phyloP scores from a whole-genome alignment of 1,140 invertebrate genomes.

The Pseudoatta argentina region DNA sequence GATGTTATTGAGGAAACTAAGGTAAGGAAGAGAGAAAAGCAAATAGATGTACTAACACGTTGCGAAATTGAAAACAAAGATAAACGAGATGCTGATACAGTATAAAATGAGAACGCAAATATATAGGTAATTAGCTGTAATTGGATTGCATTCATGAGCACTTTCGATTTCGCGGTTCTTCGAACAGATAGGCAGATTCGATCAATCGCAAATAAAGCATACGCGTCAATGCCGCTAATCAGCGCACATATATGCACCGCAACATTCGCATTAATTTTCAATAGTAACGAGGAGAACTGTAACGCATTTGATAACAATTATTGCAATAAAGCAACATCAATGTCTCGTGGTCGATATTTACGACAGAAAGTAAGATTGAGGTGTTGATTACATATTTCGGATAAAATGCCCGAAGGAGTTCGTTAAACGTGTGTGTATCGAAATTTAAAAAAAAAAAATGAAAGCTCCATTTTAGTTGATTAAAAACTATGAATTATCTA shows the following conservation, averaged over 20 bases:
- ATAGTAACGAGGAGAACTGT: neutral
- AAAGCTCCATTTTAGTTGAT: neutral
- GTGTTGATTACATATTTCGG: neutral
- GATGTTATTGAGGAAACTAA: neutral
- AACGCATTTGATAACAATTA: constrained; percentile 17
- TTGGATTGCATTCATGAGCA: neutral
- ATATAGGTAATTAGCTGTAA: constrained; percentile 14
- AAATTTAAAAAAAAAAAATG: neutral
- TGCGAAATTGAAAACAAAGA: neutral
- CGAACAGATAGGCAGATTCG: neutral
- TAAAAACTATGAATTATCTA: neutral
- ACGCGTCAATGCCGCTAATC: constrained; percentile 48
- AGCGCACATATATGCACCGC: neutral
- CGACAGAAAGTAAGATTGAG: neutral
- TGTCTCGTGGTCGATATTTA: neutral
- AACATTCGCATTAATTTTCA: constrained; percentile 49
- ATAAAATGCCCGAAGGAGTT: neutral
- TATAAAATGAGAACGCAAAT: neutral
- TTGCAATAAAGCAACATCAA: constrained; percentile 16
- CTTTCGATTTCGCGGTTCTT: constrained; percentile 38
- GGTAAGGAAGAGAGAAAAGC: too few species aligned
- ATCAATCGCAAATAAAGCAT: constrained; percentile 12
- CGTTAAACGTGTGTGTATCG: neutral
- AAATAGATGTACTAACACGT: neutral
- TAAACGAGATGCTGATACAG: neutral